Conservation (phyloP, 2,113 vertebrate genomes). For the Phodopus roborovskii region DNA sequence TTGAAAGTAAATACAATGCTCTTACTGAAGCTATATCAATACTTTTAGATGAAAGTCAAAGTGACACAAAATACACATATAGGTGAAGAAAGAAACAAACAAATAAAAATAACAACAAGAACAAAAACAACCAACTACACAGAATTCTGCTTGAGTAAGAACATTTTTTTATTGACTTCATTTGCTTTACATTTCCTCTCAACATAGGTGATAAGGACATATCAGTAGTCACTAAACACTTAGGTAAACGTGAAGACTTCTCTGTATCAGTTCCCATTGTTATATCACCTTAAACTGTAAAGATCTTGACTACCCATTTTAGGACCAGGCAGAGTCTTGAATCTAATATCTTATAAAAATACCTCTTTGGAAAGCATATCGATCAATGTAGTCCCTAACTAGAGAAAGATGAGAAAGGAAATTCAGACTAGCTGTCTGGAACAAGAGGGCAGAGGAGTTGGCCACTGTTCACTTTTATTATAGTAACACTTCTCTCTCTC, state of each 20-base stretch:
- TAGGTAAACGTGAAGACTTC: slow-evolving; percentile 37
- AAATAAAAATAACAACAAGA: too few species aligned
- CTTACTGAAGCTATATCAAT: slow-evolving; percentile 25
- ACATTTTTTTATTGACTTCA: neutral
- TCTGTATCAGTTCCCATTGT: neutral
- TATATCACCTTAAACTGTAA: neutral
- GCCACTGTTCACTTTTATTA: accelerated
- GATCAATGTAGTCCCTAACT: neutral
- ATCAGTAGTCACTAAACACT: slow-evolving; percentile 63
- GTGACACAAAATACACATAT: neutral
- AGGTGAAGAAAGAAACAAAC: neutral
- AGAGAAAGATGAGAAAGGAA: accelerated
- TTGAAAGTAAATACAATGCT: slow-evolving; percentile 68
- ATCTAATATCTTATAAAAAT: neutral
- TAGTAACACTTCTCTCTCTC: neutral
- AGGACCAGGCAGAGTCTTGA: neutral
- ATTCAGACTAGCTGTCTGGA: accelerated
- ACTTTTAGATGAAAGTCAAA: slow-evolving; percentile 68
- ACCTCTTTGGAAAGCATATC: neutral
- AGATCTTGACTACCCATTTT: neutral
- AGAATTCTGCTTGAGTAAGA: neutral
- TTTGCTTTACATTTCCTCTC: neutral
- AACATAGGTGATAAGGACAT: neutral
- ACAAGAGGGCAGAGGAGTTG: neutral
- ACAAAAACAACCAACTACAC: too few species aligned